Evolutionary conservation across 2,113 vertebrate genomes (phyloP).

Genomic region (Miniopterus natalensis): DNA sequence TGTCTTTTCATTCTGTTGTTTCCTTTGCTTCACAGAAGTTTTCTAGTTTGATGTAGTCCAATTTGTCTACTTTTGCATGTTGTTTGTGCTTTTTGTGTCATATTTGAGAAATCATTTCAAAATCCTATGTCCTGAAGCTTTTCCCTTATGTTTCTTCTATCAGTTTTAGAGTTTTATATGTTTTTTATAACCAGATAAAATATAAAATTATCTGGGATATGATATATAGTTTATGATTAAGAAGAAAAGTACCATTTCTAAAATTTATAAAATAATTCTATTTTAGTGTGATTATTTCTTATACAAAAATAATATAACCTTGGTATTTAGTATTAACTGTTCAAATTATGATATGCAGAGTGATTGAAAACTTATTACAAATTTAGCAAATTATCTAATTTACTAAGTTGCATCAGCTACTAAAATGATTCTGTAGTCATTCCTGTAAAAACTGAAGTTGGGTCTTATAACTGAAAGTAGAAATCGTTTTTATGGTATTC

Average conservation of each 20-base stretch:
- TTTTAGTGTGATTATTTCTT: conserved; percentile 5
- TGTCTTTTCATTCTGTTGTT: background rate
- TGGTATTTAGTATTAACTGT: conserved; percentile 4
- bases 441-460: background rate
- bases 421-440: conserved; percentile 23
- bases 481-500: background rate
- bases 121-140: background rate
- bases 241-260: background rate
- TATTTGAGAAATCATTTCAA: background rate
- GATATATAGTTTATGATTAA: background rate
- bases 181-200: background rate
- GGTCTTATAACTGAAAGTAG: background rate
- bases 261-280: conserved; percentile 19
- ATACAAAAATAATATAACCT: background rate
- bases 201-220: background rate
- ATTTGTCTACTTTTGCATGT: background rate
- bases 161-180: background rate
- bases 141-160: background rate
- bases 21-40: background rate
- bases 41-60: background rate
- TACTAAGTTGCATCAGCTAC: background rate
- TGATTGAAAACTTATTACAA: background rate
- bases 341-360: background rate
- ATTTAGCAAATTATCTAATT: conserved; percentile 24
- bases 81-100: background rate